A percentile compares a stretch with the other conserved stretches of the same genome.
These are phyloP conservation scores for Malurus splendens DNA, from an alignment of 2,797 vertebrate species.

Conservation along the genomic window DNA sequence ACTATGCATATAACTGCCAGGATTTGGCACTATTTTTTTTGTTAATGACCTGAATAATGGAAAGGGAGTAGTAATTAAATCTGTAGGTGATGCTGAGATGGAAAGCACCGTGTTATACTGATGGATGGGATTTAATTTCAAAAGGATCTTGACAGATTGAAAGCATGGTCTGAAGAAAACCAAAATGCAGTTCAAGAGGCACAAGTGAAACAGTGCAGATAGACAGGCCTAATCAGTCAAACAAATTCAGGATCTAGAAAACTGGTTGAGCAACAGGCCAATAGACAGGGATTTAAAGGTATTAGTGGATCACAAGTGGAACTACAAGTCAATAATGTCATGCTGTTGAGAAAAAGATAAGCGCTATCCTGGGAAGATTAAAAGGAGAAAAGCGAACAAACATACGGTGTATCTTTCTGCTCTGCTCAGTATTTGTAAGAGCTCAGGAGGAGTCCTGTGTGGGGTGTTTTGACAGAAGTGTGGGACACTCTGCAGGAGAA, in stretches of 20 bases:
- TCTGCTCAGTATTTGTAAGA: not conserved
- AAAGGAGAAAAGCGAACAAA: not conserved
- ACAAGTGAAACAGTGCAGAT: not conserved
- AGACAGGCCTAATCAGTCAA: constrained; percentile 9
- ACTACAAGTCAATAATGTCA: constrained; percentile 43
- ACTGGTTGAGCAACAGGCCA: constrained; percentile 4
- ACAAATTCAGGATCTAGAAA: constrained; percentile 16
- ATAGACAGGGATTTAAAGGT: constrained; percentile 39
- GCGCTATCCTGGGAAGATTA: constrained; percentile 15
- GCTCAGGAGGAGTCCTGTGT: not conserved
- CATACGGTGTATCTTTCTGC: not conserved
- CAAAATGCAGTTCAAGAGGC: constrained; percentile 2
- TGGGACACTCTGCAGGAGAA: not conserved
- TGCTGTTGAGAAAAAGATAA: constrained; percentile 44
- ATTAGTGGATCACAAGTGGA: constrained; percentile 52
- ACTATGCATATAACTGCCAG: not conserved
- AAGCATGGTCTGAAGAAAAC: not conserved
- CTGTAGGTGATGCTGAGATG: not conserved
- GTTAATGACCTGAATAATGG: not conserved
- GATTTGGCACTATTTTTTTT: not conserved
- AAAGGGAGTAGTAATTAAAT: not conserved
- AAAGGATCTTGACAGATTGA: not conserved
- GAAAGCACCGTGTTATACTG: not conserved
- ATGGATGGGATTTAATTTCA: not conserved
- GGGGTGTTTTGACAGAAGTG: not conserved